These are phyloP conservation scores for Phalanger gymnotis DNA, from an alignment of 2,797 vertebrate genomes.

Conservation along the genomic window DNA sequence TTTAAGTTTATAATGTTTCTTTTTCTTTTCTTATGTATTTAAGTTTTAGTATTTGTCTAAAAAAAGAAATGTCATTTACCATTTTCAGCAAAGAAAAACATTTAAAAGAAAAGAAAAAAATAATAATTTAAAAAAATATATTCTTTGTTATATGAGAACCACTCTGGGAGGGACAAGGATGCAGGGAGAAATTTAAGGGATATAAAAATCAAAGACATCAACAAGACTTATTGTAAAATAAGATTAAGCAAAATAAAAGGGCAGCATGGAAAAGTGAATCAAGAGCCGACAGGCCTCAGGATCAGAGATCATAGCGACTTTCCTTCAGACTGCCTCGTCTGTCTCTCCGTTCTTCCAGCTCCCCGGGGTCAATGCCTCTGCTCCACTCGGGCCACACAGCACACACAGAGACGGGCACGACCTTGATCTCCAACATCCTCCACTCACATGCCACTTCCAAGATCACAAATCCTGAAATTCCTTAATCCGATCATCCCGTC, in stretches of 20 bases:
- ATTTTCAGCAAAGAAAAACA: no score
- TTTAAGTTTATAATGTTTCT: no score
- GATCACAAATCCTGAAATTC: background rate
- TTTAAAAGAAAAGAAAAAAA: no score
- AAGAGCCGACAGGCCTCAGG: background rate
- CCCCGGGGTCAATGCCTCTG: background rate
- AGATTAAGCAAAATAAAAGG: background rate
- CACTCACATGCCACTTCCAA: background rate
- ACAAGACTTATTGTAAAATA: background rate
- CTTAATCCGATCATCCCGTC: background rate
- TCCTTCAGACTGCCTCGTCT: background rate
- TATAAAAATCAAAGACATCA: background rate
- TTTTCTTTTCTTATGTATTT: no score
- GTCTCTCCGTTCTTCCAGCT: background rate
- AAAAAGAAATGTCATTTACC: no score
- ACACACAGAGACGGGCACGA: background rate
- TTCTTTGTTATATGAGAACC: background rate
- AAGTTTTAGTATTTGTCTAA: no score
- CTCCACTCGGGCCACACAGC: background rate
- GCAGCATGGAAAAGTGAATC: background rate
- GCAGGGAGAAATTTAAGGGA: background rate
- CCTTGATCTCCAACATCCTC: background rate
- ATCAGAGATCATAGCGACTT: background rate
- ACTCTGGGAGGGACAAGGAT: background rate
- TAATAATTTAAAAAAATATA: no score